phyloP scores from a whole-genome alignment of 2,113 vertebrate species.

The Australoheros scitulus region DNA sequence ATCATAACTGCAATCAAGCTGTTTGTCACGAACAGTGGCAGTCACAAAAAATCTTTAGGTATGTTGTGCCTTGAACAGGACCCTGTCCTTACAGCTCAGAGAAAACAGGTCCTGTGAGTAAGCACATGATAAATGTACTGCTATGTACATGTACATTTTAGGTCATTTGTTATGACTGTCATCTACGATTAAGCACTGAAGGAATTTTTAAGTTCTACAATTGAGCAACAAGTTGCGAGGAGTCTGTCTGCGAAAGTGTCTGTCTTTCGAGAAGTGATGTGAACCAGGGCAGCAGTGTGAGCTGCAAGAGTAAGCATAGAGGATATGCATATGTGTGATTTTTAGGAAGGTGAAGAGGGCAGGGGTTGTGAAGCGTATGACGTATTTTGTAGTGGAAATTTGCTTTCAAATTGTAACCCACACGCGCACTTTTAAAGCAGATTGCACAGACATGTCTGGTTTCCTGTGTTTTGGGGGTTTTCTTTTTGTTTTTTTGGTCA shows the following conservation, averaged over 20 bases:
- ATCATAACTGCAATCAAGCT: constrained; percentile 7
- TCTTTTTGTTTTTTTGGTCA: background rate
- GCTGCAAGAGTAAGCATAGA: constrained; percentile 17
- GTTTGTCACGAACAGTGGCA: background rate
- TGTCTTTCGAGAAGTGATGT: background rate
- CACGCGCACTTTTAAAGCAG: constrained; percentile 14
- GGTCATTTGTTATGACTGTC: background rate
- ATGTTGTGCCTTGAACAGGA: background rate
- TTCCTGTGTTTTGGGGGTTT: constrained; percentile 28
- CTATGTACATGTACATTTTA: constrained; percentile 8
- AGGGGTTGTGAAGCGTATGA: constrained; percentile 17
- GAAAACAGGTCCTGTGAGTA: constrained; percentile 51
- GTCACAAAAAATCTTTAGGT: background rate
- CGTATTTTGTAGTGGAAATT: constrained; percentile 38
- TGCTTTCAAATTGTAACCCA: constrained; percentile 41
- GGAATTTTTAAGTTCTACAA: background rate
- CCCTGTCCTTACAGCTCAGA: constrained; percentile 14
- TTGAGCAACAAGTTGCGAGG: background rate
- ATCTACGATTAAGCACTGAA: background rate
- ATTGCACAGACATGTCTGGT: constrained; percentile 31
- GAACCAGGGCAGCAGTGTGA: background rate
- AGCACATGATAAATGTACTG: constrained; percentile 4
- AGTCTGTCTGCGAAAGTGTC: background rate
- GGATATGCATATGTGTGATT: constrained; percentile 26
- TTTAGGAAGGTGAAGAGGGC: constrained; percentile 33